Conservation (phyloP, 2,113 vertebrate genomes). For the Lonchura striata region DNA sequence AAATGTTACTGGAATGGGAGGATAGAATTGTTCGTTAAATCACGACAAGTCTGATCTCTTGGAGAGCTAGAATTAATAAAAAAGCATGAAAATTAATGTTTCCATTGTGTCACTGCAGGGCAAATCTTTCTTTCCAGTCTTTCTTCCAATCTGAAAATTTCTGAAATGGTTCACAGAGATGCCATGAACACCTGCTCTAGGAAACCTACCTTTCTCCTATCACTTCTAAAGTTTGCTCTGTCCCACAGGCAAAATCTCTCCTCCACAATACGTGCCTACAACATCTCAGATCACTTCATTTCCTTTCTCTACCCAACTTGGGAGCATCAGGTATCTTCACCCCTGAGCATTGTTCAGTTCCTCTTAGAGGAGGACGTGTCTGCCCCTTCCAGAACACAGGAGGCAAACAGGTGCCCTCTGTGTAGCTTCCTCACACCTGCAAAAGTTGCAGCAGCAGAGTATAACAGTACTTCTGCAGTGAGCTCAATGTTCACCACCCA, state of each 20-base stretch:
- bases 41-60: background rate
- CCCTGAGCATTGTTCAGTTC: background rate
- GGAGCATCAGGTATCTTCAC: background rate
- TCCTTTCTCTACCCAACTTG: background rate
- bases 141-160: background rate
- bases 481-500: background rate
- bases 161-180: background rate
- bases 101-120: background rate
- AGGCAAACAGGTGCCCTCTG: fast-evolving
- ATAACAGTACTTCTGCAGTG: background rate
- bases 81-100: background rate
- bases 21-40: background rate
- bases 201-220: background rate
- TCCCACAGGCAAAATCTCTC: background rate
- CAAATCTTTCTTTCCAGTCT: background rate
- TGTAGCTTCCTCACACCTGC: background rate
- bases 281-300: background rate
- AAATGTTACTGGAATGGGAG: background rate
- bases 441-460: background rate
- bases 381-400: background rate
- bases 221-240: background rate
- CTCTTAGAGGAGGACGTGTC: background rate
- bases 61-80: background rate
- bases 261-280: background rate
- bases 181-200: background rate